Evolutionary conservation across 1,140 invertebrate genomes (phyloP).

Genomic region (Macrotrachela quadricornifera): DNA sequence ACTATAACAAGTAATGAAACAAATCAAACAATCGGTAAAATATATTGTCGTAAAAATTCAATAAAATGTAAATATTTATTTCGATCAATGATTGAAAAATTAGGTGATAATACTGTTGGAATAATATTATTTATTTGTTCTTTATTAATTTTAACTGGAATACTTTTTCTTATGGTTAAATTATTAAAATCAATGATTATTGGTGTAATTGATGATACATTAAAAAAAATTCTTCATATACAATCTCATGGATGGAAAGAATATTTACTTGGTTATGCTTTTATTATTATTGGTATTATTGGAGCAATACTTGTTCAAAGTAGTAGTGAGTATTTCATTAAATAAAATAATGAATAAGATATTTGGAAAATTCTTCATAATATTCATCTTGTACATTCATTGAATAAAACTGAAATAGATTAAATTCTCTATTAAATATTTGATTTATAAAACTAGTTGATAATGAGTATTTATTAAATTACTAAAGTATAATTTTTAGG

Average conservation of each 20-base stretch:
- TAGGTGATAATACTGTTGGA: no score
- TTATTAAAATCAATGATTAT: no score
- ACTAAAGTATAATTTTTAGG: slow-evolving; percentile 40
- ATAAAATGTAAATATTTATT: slow-evolving; percentile 7
- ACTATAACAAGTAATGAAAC: slow-evolving; percentile 9
- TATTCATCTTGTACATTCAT: background rate
- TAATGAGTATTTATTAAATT: slow-evolving; percentile 36
- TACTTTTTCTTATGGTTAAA: slow-evolving; percentile 34
- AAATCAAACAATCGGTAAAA: slow-evolving; percentile 12
- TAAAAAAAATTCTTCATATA: no score
- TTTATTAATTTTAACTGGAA: background rate
- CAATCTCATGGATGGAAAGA: no score
- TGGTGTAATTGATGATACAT: no score
- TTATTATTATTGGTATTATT: slow-evolving; percentile 28
- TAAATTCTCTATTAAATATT: no score
- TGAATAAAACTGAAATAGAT: no score
- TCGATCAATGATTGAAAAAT: no score
- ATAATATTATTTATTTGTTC: background rate
- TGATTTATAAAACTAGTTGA: background rate
- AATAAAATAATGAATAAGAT: slow-evolving; percentile 26
- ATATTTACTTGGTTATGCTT: no score
- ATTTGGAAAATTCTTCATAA: slow-evolving; percentile 39
- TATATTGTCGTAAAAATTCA: slow-evolving; percentile 11
- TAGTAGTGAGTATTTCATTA: slow-evolving; percentile 26
- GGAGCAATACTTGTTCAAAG: slow-evolving; percentile 42